Evolutionary conservation across 2,797 vertebrate genomes (phyloP).

Genomic region (Apogon hyalosoma): DNA sequence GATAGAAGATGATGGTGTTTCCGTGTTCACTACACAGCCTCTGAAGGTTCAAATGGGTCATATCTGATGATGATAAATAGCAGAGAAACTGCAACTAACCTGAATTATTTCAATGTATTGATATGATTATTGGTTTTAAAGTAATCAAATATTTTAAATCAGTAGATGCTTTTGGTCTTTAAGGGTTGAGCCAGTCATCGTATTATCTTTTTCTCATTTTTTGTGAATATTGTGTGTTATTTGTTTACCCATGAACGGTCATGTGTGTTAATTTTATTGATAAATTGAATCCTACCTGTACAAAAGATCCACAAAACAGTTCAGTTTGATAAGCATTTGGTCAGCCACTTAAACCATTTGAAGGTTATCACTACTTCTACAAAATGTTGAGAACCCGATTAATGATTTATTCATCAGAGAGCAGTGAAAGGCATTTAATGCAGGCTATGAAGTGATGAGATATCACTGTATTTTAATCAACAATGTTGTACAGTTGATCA

Average conservation of each 20-base stretch:
- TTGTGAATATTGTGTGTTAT: not conserved
- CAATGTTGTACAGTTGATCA: not conserved
- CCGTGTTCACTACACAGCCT: no score
- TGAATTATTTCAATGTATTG: no score
- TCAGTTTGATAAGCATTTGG: not conserved
- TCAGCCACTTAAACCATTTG: conserved; percentile 6
- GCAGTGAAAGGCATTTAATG: not conserved
- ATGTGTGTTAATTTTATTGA: conserved; percentile 2
- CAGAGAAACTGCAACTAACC: no score
- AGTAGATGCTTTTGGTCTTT: no score
- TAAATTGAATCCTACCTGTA: conserved; percentile 6
- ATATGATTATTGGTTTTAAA: no score
- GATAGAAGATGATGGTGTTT: no score
- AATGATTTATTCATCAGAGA: no score
- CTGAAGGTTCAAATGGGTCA: no score
- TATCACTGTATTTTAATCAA: conserved; percentile 11
- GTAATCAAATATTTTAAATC: no score
- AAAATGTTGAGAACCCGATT: not conserved
- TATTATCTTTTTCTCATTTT: no score
- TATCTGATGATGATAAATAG: no score
- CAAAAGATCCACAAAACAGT: not conserved
- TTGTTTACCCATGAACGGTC: not conserved
- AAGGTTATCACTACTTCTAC: conserved; percentile 22
- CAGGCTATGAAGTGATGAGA: not conserved
- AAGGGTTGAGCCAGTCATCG: no score